Conservation (phyloP, 2,113 vertebrate species). For the Plectropomus leopardus region DNA sequence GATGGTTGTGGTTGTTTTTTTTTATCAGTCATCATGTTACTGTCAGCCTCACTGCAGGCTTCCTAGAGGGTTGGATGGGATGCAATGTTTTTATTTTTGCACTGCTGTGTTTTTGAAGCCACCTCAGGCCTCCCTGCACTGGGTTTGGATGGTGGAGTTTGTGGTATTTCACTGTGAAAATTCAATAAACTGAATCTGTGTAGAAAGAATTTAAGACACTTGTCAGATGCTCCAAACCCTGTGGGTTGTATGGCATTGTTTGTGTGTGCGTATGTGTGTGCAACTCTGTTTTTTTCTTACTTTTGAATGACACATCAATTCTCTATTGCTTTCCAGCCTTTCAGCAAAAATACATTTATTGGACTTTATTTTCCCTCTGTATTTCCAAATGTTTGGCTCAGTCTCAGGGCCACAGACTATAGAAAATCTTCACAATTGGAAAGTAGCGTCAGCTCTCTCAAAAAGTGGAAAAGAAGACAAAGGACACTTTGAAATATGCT, state of each 20-base stretch:
- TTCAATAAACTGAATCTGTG: slow-evolving; percentile 23
- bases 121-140: background rate
- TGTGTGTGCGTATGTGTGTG: background rate
- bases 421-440: background rate
- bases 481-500: slow-evolving; percentile 1
- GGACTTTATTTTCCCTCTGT: background rate
- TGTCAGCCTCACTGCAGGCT: background rate
- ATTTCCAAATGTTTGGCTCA: slow-evolving; percentile 1
- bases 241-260: background rate
- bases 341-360: background rate
- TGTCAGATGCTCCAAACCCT: slow-evolving; percentile 12
- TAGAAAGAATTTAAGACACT: slow-evolving; percentile 3
- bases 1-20: background rate
- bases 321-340: background rate
- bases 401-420: background rate
- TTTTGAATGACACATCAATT: slow-evolving; percentile 17
- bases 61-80: background rate
- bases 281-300: background rate
- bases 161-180: background rate
- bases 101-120: slow-evolving; percentile 7
- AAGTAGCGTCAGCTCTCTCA: slow-evolving; percentile 21
- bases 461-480: slow-evolving; percentile 17
- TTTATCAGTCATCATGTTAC: slow-evolving; percentile 15
- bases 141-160: background rate
- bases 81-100: slow-evolving; percentile 11